These are phyloP conservation scores for Globia sparganii DNA, from an alignment of 2,888 invertebrate species.

Conservation along the genomic window DNA sequence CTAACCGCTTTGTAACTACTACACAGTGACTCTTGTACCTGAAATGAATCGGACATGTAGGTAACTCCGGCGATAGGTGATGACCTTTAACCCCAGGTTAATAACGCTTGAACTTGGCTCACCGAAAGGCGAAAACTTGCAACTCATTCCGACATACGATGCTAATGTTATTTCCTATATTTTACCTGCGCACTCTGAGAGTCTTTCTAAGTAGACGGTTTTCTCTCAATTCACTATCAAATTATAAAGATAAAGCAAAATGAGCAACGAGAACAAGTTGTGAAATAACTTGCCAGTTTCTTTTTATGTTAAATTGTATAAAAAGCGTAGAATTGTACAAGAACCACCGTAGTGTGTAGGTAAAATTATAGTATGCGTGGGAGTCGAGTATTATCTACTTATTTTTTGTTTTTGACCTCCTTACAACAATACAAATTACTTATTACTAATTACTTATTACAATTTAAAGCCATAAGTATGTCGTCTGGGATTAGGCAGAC, in stretches of 20 bases:
- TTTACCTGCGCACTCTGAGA: neutral
- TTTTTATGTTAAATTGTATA: constrained; percentile 56
- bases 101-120: constrained; percentile 25
- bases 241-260: constrained; percentile 52
- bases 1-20: constrained; percentile 11
- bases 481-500: constrained; percentile 36
- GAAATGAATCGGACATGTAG: constrained; percentile 7
- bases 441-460: too few species aligned
- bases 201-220: constrained; percentile 40
- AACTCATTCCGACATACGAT: constrained; percentile 26
- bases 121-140: constrained; percentile 37
- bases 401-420: constrained; percentile 32
- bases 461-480: constrained; percentile 35
- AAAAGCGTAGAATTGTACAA: constrained; percentile 38
- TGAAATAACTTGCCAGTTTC: constrained; percentile 39
- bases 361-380: constrained; percentile 34
- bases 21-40: neutral
- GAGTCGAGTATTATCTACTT: constrained; percentile 30
- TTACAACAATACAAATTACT: too few species aligned
- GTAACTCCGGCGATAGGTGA: constrained; percentile 3
- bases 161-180: constrained; percentile 22
- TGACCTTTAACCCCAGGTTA: constrained; percentile 38
- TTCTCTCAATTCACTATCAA: constrained; percentile 53
- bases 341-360: constrained; percentile 21
- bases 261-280: constrained; percentile 36